Evolutionary conservation across 2,888 invertebrate genomes (phyloP).

Genomic region (Mongoloraphidia duomilia): DNA sequence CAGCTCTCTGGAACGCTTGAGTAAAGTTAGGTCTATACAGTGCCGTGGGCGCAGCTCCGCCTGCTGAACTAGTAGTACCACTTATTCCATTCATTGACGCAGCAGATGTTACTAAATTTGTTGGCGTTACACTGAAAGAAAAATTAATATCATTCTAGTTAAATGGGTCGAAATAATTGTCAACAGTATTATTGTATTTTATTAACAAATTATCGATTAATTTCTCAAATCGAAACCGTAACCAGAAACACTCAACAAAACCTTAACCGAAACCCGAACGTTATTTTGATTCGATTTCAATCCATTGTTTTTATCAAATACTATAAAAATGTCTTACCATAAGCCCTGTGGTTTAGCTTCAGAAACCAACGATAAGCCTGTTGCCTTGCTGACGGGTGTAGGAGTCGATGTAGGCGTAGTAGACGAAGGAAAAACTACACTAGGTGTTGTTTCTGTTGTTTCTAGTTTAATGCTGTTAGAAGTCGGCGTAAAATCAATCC

Average conservation of each 20-base stretch:
- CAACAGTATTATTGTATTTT: neutral
- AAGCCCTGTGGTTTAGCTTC: constrained; percentile 1
- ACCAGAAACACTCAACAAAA: no score
- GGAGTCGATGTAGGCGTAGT: constrained; percentile 36
- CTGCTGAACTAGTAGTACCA: constrained; percentile 29
- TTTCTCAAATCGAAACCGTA: neutral
- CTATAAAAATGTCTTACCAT: neutral
- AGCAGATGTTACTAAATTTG: constrained; percentile 19
- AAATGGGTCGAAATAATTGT: no score
- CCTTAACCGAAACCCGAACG: no score
- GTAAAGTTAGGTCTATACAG: constrained; percentile 60
- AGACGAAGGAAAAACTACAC: constrained; percentile 25
- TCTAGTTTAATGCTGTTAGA: constrained; percentile 26
- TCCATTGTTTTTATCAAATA: no score
- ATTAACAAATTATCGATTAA: neutral
- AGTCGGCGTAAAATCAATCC: constrained; percentile 26
- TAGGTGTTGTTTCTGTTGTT: constrained; percentile 24
- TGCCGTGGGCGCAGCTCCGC: constrained; percentile 41
- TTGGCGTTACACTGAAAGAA: constrained; percentile 22
- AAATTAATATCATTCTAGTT: constrained; percentile 1
- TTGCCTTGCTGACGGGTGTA: constrained; percentile 30
- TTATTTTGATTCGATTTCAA: no score
- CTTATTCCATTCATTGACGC: constrained; percentile 26
- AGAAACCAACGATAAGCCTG: constrained; percentile 9
- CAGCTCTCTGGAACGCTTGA: constrained; percentile 51